phyloP scores from a whole-genome alignment of 2,113 vertebrate species.

The Brevimyrus niger region DNA sequence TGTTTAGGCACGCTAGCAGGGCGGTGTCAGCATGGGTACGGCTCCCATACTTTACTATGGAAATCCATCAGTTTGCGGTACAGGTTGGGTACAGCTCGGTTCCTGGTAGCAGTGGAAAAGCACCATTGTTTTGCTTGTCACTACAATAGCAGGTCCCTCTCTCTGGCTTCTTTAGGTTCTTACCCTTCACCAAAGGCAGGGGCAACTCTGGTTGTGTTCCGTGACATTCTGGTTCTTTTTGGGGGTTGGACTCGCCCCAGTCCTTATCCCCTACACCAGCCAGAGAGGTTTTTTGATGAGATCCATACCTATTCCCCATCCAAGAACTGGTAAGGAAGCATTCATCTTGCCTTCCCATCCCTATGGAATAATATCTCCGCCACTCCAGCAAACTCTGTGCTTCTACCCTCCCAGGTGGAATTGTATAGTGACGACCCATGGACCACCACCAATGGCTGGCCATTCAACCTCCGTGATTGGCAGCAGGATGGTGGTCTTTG shows the following conservation, averaged over 20 bases:
- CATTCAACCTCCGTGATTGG: conserved; percentile 93
- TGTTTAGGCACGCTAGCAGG: not conserved
- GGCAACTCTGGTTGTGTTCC: conserved; percentile 90
- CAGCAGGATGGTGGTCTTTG: conserved; percentile 94
- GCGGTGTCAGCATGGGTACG: not conserved
- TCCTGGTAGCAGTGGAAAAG: not conserved
- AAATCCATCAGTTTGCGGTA: not conserved
- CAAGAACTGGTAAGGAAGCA: conserved; percentile 79
- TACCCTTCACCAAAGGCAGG: conserved; percentile 97
- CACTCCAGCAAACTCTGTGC: not conserved
- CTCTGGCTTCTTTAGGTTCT: conserved; percentile 65
- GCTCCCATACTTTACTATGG: not conserved
- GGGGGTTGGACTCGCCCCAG: conserved; percentile 96
- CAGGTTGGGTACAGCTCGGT: not conserved
- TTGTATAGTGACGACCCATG: conserved; percentile 93
- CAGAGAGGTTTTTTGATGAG: conserved; percentile 96
- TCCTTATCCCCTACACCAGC: conserved; percentile 94
- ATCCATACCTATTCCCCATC: conserved; percentile 97
- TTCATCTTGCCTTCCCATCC: not conserved
- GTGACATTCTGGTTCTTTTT: conserved; percentile 90
- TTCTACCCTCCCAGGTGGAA: conserved; percentile 78
- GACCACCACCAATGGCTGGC: conserved; percentile 95
- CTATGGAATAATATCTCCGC: not conserved
- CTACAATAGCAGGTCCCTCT: not conserved
- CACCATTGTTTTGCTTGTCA: not conserved